Base-by-base conservation (phyloP, 64 coral and sea anemone genomes). In the Montipora sp. region DNA sequence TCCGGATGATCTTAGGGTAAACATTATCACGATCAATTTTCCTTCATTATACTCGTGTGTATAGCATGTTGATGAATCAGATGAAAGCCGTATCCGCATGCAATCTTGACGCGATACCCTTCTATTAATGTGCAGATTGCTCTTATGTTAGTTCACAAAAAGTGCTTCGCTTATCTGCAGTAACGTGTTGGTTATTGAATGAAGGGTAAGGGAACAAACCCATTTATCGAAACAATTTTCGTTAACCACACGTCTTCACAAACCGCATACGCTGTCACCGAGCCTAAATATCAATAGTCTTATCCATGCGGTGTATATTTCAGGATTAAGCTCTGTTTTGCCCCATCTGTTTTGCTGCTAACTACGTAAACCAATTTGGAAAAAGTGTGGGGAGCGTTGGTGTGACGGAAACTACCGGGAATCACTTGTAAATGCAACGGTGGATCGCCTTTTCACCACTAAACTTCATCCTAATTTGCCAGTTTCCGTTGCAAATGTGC, bases 401-500 rank as follows among this genome's bases (percentile, higher is more conserved):
- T 89, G 92, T 87, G 27, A 88, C 91, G 81, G 80, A 94, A 84
- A 77, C 84, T 51, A 59, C 81, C 77, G 19, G 57, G 85, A 81
- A 77, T 16, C 63, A 75, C 92, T 77, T 51, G 78, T 13, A 93
- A 79, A 77, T 77, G 79, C 81, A 80, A 18, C 73, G 57, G 80
- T 72, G 82, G 69, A 90, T 82, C 60, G 48, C 87, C 74, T 83
- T 67, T 88, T 83, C 89, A 90, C 50, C 82, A 55, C 80, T 93
- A 87, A 90, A 79, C 76, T 90, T 90, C 48, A 77, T 83, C 78
- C 76, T 90, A 90, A 93, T 96, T 96, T 93, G 91, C 80, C 87
- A 63, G 89, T 93, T 93, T 93, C 95, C 95, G 95, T 93, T 90
- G 69, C 81, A 93, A 85, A 83, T 87, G 91, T 93, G 95, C 58